Evolutionary conservation across 92 coral and sea anemone genomes (phyloP), one percentile per base, ranked within the genome.

Genomic region (Montipora capitata): DNA sequence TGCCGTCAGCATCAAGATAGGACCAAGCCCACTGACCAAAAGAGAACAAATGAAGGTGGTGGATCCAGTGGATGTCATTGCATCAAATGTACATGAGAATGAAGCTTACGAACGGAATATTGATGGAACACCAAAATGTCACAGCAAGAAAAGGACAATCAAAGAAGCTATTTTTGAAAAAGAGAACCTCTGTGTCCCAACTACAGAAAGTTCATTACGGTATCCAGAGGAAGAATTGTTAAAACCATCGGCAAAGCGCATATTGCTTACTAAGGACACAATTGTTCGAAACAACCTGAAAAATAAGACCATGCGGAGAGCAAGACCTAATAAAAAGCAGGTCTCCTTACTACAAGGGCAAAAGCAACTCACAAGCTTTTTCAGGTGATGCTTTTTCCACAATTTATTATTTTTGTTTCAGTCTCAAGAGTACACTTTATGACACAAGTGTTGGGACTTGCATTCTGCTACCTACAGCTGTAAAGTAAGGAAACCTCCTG

Each of bases 361-460:
- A 89, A 94, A 78, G 54, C 95, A 93, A 69, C 84, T 95, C 80
- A 95, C 96, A 8, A 94, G 89, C 11, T 95, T 95, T 80, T 95
- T 95, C 71, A 79, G 95, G 77, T 89, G 79, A 87, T 4, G 1
- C 49, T 17, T 27, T 27, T 27, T 27, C 35, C 35, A 27, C 35
- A 27, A 27, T 27, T 27, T 27, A 27, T 27, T 27, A 27, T 27
- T 27, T 27, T 27, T 27, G 2, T 27, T 27, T 27, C 1, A 27
- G 35, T 27, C 35, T 27, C 35, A 27, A 27, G 35, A 27, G 35
- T 27, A 27, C 1, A 27, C 35, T 27, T 27, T 27, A 27, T 27
- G 35, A 27, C 35, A 27, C 35, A 27, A 27, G 35, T 27, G 35
- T 27, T 27, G 35, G 35, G 35, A 27, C 35, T 27, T 27, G 35